Evolutionary conservation across 2,113 vertebrate genomes (phyloP).

Genomic region (Corythoichthys haematopterus): DNA sequence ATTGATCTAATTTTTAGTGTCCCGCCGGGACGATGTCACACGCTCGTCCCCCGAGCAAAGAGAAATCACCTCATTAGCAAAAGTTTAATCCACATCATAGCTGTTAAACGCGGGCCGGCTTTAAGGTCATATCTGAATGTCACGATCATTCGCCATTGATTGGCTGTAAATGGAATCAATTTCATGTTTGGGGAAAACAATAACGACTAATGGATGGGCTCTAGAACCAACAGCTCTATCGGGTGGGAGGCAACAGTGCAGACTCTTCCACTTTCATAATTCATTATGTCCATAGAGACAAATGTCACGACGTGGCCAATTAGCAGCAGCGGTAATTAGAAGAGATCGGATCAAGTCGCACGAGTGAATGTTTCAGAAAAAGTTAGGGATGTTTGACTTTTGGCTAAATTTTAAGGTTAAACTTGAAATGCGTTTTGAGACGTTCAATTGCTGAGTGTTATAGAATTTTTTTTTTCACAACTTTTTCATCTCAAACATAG

Average conservation of each 20-base stretch:
- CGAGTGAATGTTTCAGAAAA: neutral
- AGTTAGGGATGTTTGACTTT: neutral
- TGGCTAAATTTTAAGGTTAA: neutral
- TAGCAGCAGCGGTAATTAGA: conserved; percentile 79
- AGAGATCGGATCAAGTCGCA: conserved; percentile 31
- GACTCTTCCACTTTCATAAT: conserved; percentile 82
- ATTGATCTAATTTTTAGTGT: conserved; percentile 97
- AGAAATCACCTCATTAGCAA: conserved; percentile 99
- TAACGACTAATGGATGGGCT: conserved; percentile 98
- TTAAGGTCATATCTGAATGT: conserved; percentile 99
- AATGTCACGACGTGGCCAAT: conserved; percentile 87
- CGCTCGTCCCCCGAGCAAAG: conserved; percentile 76
- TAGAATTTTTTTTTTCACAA: neutral
- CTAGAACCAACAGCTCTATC: conserved; percentile 84
- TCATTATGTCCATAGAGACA: conserved; percentile 91
- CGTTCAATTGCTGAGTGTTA: neutral
- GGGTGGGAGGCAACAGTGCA: conserved; percentile 71
- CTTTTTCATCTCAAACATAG: neutral
- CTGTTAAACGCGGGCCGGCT: conserved; percentile 88
- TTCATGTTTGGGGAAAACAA: conserved; percentile 99
- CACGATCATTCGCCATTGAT: conserved; percentile 99
- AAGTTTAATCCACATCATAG: conserved; percentile 99
- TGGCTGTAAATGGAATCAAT: conserved; percentile 99
- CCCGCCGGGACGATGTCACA: conserved; percentile 78
- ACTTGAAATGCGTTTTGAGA: neutral